Base-by-base conservation (phyloP, 2,113 vertebrate genomes). In the Psophia crepitans region DNA sequence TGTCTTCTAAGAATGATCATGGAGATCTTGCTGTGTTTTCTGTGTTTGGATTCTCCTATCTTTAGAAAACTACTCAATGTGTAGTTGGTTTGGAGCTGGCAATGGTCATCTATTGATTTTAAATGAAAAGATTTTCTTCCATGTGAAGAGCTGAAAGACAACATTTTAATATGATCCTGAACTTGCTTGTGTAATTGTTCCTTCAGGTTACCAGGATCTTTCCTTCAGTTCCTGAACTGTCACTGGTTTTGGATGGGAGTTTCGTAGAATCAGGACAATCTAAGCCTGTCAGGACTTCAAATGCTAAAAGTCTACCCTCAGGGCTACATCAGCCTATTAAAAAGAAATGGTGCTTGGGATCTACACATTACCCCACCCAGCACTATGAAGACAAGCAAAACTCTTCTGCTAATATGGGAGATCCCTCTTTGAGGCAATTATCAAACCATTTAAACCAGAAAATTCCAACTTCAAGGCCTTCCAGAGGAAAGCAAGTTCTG, bases 181-280 rank as follows among this genome's bases (percentile, higher is more conserved):
- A n/a, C 65, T 82, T 53, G n/a, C 14, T 51, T 86, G 56, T 39
- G 44, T 93, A 71, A 92, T 27, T 94, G 32, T 77, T 28, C n/a
- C 92, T 56, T 75, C 92, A 99, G 98, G 91, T 98, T 75, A 97
- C 97, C 53, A 98, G 96, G 74, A 97, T 99, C 87, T 99, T 98
- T 73, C 99, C 99, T 33, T 99, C 98, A 12, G 99, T 99, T 82
- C 99, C 99, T 8, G 99, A 99, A 89, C 98, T 99, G n/a, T 99
- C 99, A 3, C 97, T 99, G 91, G 98, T 99, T 84, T 98, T 99
- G 69, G 99, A 99, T 85, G 97, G 98, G 51, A 98, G 97, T 87
- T 98, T 98, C 24, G 22, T 85, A 77, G 98, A 98, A 63, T 86
- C 97, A 26, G 96, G 90, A 68, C 80, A 95, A 61, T 32, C 96